Evolutionary conservation across 2,888 invertebrate genomes (phyloP), one percentile per base, ranked within the genome.

Genomic region (Drepanosiphum platanoidis): DNA sequence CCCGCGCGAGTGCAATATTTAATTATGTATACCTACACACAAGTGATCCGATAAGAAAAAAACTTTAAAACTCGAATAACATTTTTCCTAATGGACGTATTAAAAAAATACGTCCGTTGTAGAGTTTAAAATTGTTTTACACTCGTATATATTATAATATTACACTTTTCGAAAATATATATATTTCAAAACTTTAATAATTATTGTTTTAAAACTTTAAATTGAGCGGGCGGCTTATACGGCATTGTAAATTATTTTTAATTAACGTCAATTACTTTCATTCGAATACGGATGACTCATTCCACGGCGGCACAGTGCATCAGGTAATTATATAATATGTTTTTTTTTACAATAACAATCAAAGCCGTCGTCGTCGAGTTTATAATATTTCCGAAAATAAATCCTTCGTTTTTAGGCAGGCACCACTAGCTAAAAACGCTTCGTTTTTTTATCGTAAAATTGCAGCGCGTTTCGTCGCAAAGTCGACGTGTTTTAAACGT

Each of bases 121-220:
- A 52, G 18, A 5, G 15, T 52, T 52, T 52, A 52, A 1, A 22
- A 52, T 52, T 18, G 52, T 52, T 52, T 18, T 52, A 39, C 9
- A 52, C 22, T 52, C 52, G 22, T 52, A 3, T 52, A 18, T 3
- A 52, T 52, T 52, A 52, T 22, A 52, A 18, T 3, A 52, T 52
- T 52, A 52, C 52, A 52, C 52, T 52, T 52, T 52, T 52, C 52
- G n/a, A n/a, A n/a, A n/a, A n/a, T n/a, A n/a, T n/a, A 52, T 52
- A 18, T 22, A 8, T 52, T 52, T 52, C 13, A 30, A 64, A 30
- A 64, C 27, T 64, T 64, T 27, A 30, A 30, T 27, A 64, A n/a
- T 52, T 52, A 52, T 52, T 52, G 52, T 52, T 22, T 52, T 18
- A 22, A 22, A 52, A 52, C 52, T 52, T 52, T 52, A 52, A 52